These are phyloP conservation scores for Turnix velox DNA, from an alignment of 2,113 vertebrate genomes.

Conservation along the genomic window DNA sequence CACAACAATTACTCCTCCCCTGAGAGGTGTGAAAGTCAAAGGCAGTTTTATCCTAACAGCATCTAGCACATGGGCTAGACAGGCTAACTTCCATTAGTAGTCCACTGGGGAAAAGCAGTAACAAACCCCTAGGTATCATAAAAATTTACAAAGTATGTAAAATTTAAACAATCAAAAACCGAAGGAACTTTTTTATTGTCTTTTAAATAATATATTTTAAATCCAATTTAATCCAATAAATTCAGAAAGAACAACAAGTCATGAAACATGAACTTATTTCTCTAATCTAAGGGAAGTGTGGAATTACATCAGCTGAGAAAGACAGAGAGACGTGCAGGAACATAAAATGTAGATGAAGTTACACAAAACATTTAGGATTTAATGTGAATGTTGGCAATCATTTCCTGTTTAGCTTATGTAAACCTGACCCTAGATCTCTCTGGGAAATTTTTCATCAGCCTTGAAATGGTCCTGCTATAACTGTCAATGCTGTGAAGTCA, in stretches of 20 bases:
- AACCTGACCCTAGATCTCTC: slow-evolving; percentile 68
- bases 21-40: slow-evolving; percentile 84
- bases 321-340: slow-evolving; percentile 61
- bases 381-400: slow-evolving; percentile 70
- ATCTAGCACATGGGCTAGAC: slow-evolving; percentile 82
- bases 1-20: slow-evolving; percentile 82
- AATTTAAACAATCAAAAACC: slow-evolving; percentile 70
- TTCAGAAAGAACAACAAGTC: slow-evolving; percentile 44
- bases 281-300: slow-evolving; percentile 50
- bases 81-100: slow-evolving; percentile 82
- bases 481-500: slow-evolving; percentile 76
- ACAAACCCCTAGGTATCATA: slow-evolving; percentile 70
- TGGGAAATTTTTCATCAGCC: slow-evolving; percentile 76
- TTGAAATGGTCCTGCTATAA: slow-evolving; percentile 73
- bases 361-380: slow-evolving; percentile 71
- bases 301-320: slow-evolving; percentile 68
- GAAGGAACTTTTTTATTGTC: slow-evolving; percentile 58
- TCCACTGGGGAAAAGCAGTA: slow-evolving; percentile 72
- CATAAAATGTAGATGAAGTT: slow-evolving; percentile 76
- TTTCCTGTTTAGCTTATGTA: slow-evolving; percentile 79
- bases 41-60: slow-evolving; percentile 84
- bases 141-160: slow-evolving; percentile 79
- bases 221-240: too few species aligned
- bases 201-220: slow-evolving; percentile 49
- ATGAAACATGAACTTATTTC: slow-evolving; percentile 59